Conservation (phyloP, 2,888 invertebrate genomes). For the Nymphalis polychloros region DNA sequence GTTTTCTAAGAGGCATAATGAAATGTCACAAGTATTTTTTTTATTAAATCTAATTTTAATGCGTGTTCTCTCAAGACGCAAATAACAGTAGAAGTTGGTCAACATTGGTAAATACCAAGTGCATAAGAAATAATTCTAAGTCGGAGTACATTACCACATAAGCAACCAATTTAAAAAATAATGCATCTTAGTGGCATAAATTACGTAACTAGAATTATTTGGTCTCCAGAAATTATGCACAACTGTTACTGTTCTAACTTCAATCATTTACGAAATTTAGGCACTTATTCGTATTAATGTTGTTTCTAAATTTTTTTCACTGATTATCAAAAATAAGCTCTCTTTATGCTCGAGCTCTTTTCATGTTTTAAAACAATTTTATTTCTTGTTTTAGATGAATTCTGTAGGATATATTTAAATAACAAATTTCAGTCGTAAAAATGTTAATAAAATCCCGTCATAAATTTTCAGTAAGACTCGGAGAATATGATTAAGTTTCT, state of each 20-base stretch:
- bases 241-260: neutral
- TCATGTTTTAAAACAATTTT: neutral
- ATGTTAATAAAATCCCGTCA: slow-evolving; percentile 3
- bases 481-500: neutral
- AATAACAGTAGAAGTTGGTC: neutral
- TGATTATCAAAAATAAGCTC: neutral
- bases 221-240: no score
- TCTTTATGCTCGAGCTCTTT: neutral
- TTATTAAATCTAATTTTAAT: neutral
- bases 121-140: no score
- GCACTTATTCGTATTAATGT: no score
- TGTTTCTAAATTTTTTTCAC: no score
- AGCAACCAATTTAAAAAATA: no score
- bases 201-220: no score
- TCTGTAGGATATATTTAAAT: neutral
- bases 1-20: no score
- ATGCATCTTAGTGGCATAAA: no score
- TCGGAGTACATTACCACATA: no score
- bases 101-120: neutral
- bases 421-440: neutral
- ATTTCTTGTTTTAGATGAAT: neutral
- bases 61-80: neutral
- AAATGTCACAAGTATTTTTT: no score
- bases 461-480: neutral
- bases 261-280: neutral